phyloP scores from a whole-genome alignment of 2,888 invertebrate genomes.

The Stomorhina lunata region DNA sequence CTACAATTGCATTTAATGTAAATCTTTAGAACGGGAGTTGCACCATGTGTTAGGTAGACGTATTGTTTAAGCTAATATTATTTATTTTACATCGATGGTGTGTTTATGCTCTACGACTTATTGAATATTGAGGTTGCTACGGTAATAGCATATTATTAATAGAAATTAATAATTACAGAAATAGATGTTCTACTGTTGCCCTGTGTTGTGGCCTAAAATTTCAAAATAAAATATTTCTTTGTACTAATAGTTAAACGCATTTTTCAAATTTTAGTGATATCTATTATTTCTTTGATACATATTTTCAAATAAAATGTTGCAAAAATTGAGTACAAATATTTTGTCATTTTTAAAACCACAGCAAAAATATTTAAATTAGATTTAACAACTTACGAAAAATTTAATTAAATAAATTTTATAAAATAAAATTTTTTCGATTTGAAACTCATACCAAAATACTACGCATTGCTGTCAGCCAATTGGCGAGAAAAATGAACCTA shows the following conservation, averaged over 20 bases:
- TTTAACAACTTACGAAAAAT: not conserved
- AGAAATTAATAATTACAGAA: no score
- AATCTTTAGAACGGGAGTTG: no score
- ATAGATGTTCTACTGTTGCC: no score
- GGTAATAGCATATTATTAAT: no score
- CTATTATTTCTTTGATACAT: constrained; percentile 47
- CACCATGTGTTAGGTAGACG: no score
- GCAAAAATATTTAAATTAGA: constrained; percentile 14
- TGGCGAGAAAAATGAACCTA: constrained; percentile 15
- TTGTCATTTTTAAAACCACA: constrained; percentile 14
- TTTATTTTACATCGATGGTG: no score
- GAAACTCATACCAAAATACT: not conserved
- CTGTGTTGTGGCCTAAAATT: constrained; percentile 30
- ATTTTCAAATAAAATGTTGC: constrained; percentile 14
- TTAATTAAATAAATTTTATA: constrained; percentile 1
- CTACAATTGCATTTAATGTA: no score
- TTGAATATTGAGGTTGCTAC: no score
- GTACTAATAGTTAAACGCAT: constrained; percentile 20
- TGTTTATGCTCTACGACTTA: no score
- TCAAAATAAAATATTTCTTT: not conserved
- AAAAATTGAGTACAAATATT: constrained; percentile 46
- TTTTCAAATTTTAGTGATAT: constrained; percentile 50
- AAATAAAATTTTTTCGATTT: not conserved
- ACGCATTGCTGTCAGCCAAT: not conserved
- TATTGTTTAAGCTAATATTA: no score